Base-by-base conservation (phyloP, 2,888 invertebrate genomes). In the Ophion costatus region DNA sequence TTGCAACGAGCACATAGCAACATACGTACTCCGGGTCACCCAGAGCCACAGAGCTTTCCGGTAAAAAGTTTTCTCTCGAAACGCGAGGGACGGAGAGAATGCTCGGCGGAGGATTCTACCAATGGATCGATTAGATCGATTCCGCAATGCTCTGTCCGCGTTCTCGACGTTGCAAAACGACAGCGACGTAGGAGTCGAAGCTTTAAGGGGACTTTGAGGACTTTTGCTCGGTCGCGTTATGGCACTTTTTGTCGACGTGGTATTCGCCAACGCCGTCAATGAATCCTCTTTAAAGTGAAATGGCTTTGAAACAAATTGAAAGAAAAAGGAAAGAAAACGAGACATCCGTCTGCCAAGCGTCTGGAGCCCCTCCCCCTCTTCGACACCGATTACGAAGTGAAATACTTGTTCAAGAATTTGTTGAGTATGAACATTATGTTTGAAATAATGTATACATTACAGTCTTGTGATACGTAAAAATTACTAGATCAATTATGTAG, bases 111-210 rank as follows among this genome's bases (percentile, higher is more conserved):
- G 17, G 14, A 17, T 51, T 51, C 51, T 56, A 38, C 56, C 45
- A 82, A 73, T 57, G 29, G 71, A 42, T 63, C 57, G 80, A 69
- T 56, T 77, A 67, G 71, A 82, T 73, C 85, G 76, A 80, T 82
- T 77, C 73, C 20, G 20, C 38, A 51, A 69, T 73, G 64, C 76
- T 79, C 75, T 56, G 24, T 56, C 66, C 64, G 70, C 51, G 51
- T 5, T 51, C 51, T 66, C 20, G 3, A 64, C 64, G 57, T 45
- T 67, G 59, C 20, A 45, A 80, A 80, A 74, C 66, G 80, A n/a
- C 64, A 66, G n/a, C 20, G 51, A 51, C 51, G 17, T 14, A 38
- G 66, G 42, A 73, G 66, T 80, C 61, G 42, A 57, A 45, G 71
- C 42, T 79, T 56, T 79, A 57, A 71, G 42, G 63, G 64, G 71